phyloP scores from a whole-genome alignment of 2,797 vertebrate genomes.

The Petrocephalus sullivani region DNA sequence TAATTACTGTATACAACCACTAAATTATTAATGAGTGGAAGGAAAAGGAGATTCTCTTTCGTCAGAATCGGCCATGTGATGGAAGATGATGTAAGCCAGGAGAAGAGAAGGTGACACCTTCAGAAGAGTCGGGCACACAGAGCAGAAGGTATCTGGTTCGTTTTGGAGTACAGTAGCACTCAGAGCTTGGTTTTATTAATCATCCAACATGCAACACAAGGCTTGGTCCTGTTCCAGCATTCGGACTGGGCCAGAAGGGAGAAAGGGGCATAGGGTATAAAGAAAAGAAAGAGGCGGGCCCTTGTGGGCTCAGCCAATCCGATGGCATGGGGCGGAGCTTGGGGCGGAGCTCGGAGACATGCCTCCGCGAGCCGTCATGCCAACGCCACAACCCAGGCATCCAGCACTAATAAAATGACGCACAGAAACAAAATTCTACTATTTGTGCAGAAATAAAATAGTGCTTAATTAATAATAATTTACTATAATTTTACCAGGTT shows the following conservation, averaged over 20 bases:
- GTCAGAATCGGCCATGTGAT: background rate
- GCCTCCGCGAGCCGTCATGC: conserved; percentile 51
- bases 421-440: background rate
- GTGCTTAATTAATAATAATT: background rate
- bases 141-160: background rate
- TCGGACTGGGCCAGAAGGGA: conserved; percentile 50
- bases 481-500: background rate
- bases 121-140: background rate
- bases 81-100: conserved; percentile 25
- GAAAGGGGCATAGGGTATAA: conserved; percentile 35
- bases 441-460: background rate
- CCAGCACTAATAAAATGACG: background rate
- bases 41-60: background rate
- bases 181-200: conserved; percentile 10
- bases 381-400: conserved; percentile 12
- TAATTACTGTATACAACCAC: background rate
- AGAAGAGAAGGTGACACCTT: conserved; percentile 43
- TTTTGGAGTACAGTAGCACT: background rate
- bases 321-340: conserved; percentile 55
- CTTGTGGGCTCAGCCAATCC: conserved; percentile 57
- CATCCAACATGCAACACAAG: conserved; percentile 30
- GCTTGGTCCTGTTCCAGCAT: conserved; percentile 52
- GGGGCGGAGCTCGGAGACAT: conserved; percentile 45
- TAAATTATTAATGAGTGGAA: background rate
- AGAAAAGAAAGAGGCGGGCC: background rate